A percentile compares a stretch with the other conserved stretches of the same genome.
phyloP scores from a whole-genome alignment of 2,888 invertebrate species.

The Coelinius sp. region DNA sequence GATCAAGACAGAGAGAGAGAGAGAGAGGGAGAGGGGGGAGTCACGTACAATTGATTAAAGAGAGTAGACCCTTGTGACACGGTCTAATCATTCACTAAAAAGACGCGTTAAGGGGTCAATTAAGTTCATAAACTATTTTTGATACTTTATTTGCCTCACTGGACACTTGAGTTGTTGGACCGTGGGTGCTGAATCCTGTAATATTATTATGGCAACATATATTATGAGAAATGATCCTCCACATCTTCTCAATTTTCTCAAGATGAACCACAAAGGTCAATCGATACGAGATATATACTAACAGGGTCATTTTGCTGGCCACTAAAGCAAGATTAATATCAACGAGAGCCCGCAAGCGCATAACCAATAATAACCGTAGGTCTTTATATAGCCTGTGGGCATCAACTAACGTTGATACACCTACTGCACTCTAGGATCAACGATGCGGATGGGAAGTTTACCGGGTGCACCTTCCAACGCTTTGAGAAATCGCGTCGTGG shows the following conservation, averaged over 20 bases:
- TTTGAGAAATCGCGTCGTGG: slow-evolving; percentile 54
- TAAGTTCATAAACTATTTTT: slow-evolving; percentile 5
- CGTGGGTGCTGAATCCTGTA: background rate
- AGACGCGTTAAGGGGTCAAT: slow-evolving; percentile 22
- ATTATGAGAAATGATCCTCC: background rate
- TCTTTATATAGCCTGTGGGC: slow-evolving; percentile 39
- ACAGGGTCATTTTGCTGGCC: slow-evolving; percentile 52
- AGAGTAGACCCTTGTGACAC: background rate
- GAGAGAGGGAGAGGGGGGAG: background rate
- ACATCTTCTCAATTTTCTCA: slow-evolving; percentile 1
- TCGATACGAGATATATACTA: slow-evolving; percentile 49
- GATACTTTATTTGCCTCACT: background rate
- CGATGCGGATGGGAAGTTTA: slow-evolving; percentile 37
- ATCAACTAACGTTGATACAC: slow-evolving; percentile 27
- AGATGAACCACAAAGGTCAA: slow-evolving; percentile 38
- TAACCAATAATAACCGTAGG: slow-evolving; percentile 20
- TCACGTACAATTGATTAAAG: background rate
- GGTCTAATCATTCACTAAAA: background rate
- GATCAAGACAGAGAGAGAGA: no score
- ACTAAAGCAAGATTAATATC: slow-evolving; percentile 53
- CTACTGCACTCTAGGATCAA: slow-evolving; percentile 24
- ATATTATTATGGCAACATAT: background rate
- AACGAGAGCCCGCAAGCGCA: slow-evolving; percentile 18
- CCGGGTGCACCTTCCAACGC: slow-evolving; percentile 46
- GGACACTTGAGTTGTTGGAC: background rate